A percentile compares a stretch with the other conserved stretches of the same genome.
Conservation (phyloP, 2,113 vertebrate genomes). For the Microcebus lehilahytsara region DNA sequence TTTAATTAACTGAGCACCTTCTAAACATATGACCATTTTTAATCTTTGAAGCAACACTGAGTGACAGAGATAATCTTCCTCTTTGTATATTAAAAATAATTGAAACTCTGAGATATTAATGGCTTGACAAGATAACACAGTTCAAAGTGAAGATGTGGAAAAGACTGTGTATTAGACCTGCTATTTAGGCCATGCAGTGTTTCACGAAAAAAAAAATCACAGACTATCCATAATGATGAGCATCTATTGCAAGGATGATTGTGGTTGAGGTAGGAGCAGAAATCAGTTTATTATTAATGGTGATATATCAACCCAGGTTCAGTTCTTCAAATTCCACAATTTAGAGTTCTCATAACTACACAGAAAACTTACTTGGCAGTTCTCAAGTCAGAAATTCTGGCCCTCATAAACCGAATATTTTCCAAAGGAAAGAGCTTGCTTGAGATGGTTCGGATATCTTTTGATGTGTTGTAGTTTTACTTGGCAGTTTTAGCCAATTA, state of each 20-base stretch:
- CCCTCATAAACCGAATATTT: neutral
- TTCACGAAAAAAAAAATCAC: neutral
- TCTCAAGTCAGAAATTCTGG: neutral
- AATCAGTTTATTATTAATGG: neutral
- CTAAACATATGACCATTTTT: neutral
- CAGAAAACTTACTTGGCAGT: neutral
- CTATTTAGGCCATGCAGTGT: neutral
- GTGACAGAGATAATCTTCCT: neutral
- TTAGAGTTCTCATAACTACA: neutral
- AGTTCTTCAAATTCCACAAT: neutral
- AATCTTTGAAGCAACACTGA: neutral
- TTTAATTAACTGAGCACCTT: neutral
- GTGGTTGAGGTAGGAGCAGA: neutral
- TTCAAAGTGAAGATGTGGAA: neutral
- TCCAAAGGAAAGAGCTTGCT: neutral
- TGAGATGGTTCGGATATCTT: neutral
- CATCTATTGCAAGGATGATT: neutral
- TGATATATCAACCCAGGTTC: neutral
- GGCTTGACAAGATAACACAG: neutral
- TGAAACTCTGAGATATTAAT: neutral
- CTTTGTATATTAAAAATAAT: slow-evolving; percentile 3
- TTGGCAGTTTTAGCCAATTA: neutral
- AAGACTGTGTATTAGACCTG: neutral
- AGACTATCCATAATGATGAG: neutral
- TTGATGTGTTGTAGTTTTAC: neutral